Conservation (phyloP, 2,797 vertebrate genomes). For the Morus bassanus region DNA sequence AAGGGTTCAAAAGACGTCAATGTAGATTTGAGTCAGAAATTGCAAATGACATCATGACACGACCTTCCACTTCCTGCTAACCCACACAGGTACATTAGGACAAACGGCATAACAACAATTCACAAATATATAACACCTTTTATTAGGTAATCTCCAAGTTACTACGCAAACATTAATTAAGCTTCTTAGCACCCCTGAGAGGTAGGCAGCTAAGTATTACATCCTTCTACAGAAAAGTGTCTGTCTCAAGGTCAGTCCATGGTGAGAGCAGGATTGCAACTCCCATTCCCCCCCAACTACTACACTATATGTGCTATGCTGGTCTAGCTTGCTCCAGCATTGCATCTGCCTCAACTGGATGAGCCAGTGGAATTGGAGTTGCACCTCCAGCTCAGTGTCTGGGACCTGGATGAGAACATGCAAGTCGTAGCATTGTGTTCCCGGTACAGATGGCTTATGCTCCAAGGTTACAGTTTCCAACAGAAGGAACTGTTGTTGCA, state of each 20-base stretch:
- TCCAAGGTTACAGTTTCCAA: neutral
- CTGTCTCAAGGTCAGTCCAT: neutral
- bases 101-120: neutral
- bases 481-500: neutral
- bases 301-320: neutral
- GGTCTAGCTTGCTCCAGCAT: neutral
- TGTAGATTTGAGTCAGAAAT: conserved; percentile 55
- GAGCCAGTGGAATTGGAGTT: neutral
- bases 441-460: neutral
- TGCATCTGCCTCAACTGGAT: neutral
- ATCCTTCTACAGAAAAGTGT: conserved; percentile 9
- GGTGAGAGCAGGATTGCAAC: neutral
- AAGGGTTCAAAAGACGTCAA: conserved; percentile 32
- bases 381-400: neutral
- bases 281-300: neutral
- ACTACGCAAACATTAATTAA: conserved; percentile 67
- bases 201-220: conserved; percentile 27
- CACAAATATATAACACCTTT: neutral
- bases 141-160: conserved; percentile 46
- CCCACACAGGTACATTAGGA: conserved; percentile 22
- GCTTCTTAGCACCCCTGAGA: conserved; percentile 38
- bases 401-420: neutral
- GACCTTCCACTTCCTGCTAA: conserved; percentile 67
- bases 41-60: conserved; percentile 29
- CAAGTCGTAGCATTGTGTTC: neutral